Conservation (phyloP, 2,888 invertebrate species). For the Volucella zonaria region DNA sequence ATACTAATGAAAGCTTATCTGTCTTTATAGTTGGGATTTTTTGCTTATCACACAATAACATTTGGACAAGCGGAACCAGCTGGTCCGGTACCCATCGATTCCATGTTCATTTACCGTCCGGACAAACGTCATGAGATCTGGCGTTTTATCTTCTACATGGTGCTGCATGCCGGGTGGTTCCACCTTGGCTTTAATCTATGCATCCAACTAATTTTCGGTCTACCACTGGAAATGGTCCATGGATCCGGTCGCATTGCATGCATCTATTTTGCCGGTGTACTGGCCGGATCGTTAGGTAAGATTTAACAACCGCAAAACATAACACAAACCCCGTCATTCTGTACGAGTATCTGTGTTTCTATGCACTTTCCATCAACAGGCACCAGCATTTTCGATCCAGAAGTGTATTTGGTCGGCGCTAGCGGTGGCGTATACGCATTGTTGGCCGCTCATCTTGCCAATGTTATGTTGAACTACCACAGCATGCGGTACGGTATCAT, state of each 20-base stretch:
- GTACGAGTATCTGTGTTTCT: not conserved
- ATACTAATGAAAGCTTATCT: not conserved
- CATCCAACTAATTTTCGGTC: slow-evolving; percentile 95
- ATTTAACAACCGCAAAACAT: slow-evolving; percentile 31
- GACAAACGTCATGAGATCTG: slow-evolving; percentile 94
- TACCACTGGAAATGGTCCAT: slow-evolving; percentile 98
- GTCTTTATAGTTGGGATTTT: slow-evolving; percentile 92
- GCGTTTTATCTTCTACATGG: slow-evolving; percentile 97
- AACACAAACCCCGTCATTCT: slow-evolving; percentile 3
- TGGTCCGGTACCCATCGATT: slow-evolving; percentile 96
- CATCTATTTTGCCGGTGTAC: slow-evolving; percentile 96
- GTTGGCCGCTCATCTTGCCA: slow-evolving; percentile 97
- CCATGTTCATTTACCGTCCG: slow-evolving; percentile 96
- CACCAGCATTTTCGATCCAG: slow-evolving; percentile 96
- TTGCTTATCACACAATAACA: slow-evolving; percentile 93
- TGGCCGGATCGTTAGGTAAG: slow-evolving; percentile 88
- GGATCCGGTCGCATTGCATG: slow-evolving; percentile 94
- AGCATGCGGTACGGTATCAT: slow-evolving; percentile 97
- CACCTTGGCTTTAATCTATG: slow-evolving; percentile 97
- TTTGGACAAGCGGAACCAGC: slow-evolving; percentile 91
- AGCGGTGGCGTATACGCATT: slow-evolving; percentile 99
- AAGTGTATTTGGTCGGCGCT: slow-evolving; percentile 97
- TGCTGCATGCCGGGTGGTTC: slow-evolving; percentile 97
- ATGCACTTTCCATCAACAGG: slow-evolving; percentile 84
- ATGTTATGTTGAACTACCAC: slow-evolving; percentile 96